Percentiles rank a stretch among this genome's conserved stretches.
Evolutionary conservation across 2,113 vertebrate species (phyloP).

Genomic region (Ranitomeya variabilis): DNA sequence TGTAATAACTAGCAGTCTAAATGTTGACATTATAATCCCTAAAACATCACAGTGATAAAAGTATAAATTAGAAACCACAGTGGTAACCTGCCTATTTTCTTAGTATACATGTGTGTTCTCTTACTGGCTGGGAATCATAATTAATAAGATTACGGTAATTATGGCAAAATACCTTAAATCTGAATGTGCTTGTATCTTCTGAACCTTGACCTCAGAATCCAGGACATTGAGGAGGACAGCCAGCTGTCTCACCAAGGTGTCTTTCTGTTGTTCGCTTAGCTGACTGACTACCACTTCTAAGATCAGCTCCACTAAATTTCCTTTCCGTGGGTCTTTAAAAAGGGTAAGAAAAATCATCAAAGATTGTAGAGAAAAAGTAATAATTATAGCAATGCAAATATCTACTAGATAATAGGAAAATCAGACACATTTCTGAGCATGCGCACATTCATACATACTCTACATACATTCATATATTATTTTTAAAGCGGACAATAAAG

Average conservation of each 20-base stretch:
- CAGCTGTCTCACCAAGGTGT: conserved; percentile 82
- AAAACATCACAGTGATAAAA: too few species aligned
- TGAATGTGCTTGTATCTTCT: conserved; percentile 81
- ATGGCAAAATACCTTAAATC: conserved; percentile 80
- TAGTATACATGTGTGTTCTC: too few species aligned
- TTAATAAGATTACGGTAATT: background rate
- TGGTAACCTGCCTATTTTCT: too few species aligned
- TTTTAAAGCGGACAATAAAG: too few species aligned
- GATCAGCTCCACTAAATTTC: conserved; percentile 86
- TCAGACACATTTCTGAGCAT: background rate
- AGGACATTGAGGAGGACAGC: conserved; percentile 83
- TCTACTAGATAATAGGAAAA: background rate
- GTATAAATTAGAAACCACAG: too few species aligned
- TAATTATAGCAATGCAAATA: background rate
- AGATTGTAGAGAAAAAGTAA: background rate
- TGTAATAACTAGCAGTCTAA: too few species aligned
- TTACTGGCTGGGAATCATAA: background rate
- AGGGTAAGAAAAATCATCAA: background rate
- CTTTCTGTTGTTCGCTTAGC: conserved; percentile 78
- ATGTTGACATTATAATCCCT: too few species aligned
- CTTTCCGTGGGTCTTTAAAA: conserved; percentile 67
- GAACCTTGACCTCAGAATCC: conserved; percentile 80
- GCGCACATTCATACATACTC: background rate
- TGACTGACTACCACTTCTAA: conserved; percentile 82
- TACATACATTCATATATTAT: background rate